Evolutionary conservation across 2,797 vertebrate species (phyloP), one percentile per base, ranked within the genome.

Genomic region (Megaceryle alcyon): DNA sequence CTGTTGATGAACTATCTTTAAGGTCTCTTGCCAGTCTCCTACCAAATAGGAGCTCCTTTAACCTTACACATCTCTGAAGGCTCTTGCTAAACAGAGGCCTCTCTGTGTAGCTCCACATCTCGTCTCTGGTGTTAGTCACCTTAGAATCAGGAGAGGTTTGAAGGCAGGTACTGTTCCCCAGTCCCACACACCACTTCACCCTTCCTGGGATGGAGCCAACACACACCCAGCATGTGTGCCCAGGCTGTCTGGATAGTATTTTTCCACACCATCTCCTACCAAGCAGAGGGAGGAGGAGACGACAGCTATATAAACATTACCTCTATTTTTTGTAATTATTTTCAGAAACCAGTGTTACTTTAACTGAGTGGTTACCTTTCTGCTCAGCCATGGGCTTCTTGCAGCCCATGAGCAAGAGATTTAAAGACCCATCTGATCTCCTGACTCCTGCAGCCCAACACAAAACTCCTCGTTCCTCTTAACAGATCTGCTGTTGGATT

Each of bases 141-240:
- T 5, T 48, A 26, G 33, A 39, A 65, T 14, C 64, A 79, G 73
- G 44, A 20, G 43, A 59, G 66, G 22, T 19, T 70, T 96, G 94
- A 96, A 94, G 81, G 84, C 56, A 76, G 83, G 5, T 82, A 18
- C 63, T 96, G 95, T 94, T 68, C 60, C 82, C 60, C 29, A n/a
- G 19, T 3, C n/a, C 69, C 59, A 66, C 65, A 72, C 65, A 63
- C 26, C 37, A 23, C 80, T 22, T 70, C 57, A 22, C 23, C n/a
- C 56, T 17, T 64, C 53, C 86, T 77, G 92, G 60, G 68, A 80
- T 1, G 13, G 57, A 63, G 91, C 70, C 94, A 93, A 17, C 31
- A 17, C 12, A 57, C 46, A 46, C 56, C 0, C 1, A 43, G 25
- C 49, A 43, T 11, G 60, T 9, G 29, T 0, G 0, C 56, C 68